Evolutionary conservation across 2,113 vertebrate species (phyloP).

Genomic region (Eubucco bourcierii): DNA sequence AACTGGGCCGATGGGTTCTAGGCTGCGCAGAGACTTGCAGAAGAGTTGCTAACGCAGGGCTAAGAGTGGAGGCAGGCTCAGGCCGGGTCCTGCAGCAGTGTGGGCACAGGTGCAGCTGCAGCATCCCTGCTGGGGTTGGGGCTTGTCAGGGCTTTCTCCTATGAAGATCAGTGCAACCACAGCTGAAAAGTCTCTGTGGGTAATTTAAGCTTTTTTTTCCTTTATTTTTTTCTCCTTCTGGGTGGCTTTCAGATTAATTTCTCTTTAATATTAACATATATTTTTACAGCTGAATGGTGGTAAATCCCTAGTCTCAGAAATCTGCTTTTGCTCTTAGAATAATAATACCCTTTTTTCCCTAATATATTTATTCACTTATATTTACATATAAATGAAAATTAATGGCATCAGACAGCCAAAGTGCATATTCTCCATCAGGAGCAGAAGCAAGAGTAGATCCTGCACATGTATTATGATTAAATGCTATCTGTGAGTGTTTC

Average conservation of each 20-base stretch:
- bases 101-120: neutral
- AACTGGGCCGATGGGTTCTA: fast-evolving
- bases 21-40: fast-evolving
- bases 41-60: neutral
- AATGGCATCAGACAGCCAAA: neutral
- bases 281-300: neutral
- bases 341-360: neutral
- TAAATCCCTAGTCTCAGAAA: neutral
- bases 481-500: neutral
- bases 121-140: neutral
- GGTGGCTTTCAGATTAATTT: neutral
- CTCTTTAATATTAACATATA: neutral
- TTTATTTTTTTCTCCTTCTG: neutral
- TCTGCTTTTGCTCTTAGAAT: neutral
- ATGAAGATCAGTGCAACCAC: neutral
- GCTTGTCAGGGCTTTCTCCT: neutral
- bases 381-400: constrained; percentile 19
- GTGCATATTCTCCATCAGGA: neutral
- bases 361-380: neutral
- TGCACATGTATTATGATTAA: constrained; percentile 14
- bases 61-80: neutral
- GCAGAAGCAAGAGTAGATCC: neutral
- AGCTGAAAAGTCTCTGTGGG: neutral
- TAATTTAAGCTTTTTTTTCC: neutral
- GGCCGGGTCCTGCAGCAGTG: fast-evolving